Evolutionary conservation across 2,888 invertebrate genomes (phyloP).

Genomic region (Cremastinae sp.): DNA sequence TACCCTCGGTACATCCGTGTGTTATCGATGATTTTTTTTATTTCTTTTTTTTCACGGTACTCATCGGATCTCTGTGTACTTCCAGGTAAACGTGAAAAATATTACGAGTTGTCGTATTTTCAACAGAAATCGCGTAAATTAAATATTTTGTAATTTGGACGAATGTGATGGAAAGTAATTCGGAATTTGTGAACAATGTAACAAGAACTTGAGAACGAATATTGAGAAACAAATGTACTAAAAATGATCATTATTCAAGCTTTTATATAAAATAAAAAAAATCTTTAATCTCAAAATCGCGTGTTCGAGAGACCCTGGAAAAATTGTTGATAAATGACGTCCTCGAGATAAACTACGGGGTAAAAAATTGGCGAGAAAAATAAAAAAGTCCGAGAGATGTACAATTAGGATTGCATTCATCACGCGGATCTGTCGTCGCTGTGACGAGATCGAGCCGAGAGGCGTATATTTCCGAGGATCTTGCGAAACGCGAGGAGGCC

Average conservation of each 20-base stretch:
- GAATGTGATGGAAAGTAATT: no score
- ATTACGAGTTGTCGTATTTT: no score
- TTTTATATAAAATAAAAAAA: constrained; percentile 3
- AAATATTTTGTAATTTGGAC: no score
- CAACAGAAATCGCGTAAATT: no score
- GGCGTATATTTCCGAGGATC: constrained; percentile 35
- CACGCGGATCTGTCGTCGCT: constrained; percentile 41
- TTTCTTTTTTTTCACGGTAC: neutral
- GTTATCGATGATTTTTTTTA: constrained; percentile 16
- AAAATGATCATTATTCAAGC: no score
- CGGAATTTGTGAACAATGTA: no score
- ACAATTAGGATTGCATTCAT: constrained; percentile 56
- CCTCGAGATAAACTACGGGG: neutral
- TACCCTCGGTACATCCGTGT: neutral
- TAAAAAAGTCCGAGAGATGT: constrained; percentile 44
- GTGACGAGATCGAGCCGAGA: constrained; percentile 46
- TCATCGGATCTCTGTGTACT: neutral
- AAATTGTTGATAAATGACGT: constrained; percentile 25
- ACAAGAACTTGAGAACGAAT: no score
- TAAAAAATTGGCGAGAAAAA: neutral
- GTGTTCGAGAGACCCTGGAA: neutral
- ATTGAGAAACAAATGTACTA: no score
- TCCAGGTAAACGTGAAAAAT: neutral
- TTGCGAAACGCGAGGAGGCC: constrained; percentile 38
- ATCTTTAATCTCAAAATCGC: neutral